Evolutionary conservation across 2,113 vertebrate genomes (phyloP).

Genomic region (Eolophus roseicapilla): DNA sequence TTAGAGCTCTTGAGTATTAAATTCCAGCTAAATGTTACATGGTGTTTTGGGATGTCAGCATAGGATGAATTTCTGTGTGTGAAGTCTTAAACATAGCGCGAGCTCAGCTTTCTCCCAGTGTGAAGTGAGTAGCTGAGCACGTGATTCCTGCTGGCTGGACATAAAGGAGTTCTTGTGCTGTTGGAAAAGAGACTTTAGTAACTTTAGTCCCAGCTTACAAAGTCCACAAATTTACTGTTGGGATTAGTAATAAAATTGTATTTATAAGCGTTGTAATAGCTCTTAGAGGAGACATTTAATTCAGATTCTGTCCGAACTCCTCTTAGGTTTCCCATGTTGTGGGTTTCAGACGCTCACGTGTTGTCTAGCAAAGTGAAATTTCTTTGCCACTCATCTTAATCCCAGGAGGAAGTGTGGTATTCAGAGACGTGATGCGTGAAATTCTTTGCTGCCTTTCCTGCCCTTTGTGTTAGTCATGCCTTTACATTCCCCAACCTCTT

Average conservation of each 20-base stretch:
- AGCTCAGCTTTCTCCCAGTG: not conserved
- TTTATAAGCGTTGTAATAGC: not conserved
- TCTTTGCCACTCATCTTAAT: constrained; percentile 20
- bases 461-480: constrained; percentile 12
- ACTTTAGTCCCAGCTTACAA: not conserved
- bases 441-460: constrained; percentile 16
- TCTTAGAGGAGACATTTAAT: not conserved
- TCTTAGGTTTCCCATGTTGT: not conserved
- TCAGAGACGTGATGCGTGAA: not conserved
- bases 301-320: not conserved
- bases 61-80: not conserved
- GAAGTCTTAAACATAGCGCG: not conserved
- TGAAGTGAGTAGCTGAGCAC: not conserved
- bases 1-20: not conserved
- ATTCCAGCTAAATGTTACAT: not conserved
- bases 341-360: not conserved
- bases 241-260: not conserved
- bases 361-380: constrained; percentile 17
- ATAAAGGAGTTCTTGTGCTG: not conserved
- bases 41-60: not conserved
- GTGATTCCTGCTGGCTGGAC: not conserved
- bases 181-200: not conserved
- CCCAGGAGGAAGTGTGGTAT: not conserved
- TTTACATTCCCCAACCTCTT: not conserved
- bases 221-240: not conserved